Base-by-base conservation (phyloP, 1,140 invertebrate genomes). In the Drosophila saltans region DNA sequence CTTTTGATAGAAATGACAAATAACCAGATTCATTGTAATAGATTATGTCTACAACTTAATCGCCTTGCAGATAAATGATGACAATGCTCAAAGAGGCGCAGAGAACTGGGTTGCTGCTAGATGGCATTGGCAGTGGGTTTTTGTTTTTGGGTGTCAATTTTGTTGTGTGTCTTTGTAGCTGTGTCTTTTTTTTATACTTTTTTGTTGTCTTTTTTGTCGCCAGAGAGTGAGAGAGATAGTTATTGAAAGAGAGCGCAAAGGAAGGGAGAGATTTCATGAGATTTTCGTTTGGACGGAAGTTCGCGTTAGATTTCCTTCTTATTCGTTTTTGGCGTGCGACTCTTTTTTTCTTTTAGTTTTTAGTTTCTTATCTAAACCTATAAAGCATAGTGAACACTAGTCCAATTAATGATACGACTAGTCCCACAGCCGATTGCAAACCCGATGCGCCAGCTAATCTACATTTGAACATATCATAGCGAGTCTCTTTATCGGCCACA, bases 401-500 rank as follows among this genome's bases (percentile, higher is more conserved):
- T 21, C 91, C 91, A 68, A 91, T 60, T n/a, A 92, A 58, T 5
- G 78, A 78, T 5, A 92, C 75, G 28, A 92, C 71, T 40, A 69
- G 92, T 48, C 67, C 81, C 92, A 72, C 92, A 90, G 88, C 93
- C 94, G 67, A 93, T 92, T 92, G 95, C 92, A 94, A 92, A 5
- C 93, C 93, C 1, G 95, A 92, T 4, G 97, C 97, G 21, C 96
- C 97, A 6, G 98, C 98, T 71, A 98, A 93, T 30, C 98, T 94
- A 92, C 98, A 99, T 83, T 97, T 97, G 89, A 97, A 97, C 95
- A 97, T 97, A 90, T 97, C 96, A 77, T 96, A 97, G 80, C 96
- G 95, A 1, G 96, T 97, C 86, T 95, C 93, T 79, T 95, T 95
- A 78, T 98, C 95, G 16, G 94, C 93, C 1, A 98, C 95, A 59